Evolutionary conservation across 37 sponge, comb jelly and placozoan genomes (phyloP).

Genomic region (Haliclona indistincta): DNA sequence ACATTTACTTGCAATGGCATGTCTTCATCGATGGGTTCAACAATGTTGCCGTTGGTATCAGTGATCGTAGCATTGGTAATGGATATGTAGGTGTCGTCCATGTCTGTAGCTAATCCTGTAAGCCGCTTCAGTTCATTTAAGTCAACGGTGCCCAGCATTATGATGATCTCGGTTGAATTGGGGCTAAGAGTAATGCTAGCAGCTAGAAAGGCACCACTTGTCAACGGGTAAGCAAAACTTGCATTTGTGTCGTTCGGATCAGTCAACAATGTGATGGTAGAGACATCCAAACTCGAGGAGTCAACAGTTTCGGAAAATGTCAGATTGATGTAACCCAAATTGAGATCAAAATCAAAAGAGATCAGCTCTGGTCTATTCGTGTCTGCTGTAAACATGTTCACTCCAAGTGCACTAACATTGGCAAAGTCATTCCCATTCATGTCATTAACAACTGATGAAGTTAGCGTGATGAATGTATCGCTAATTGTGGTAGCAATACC

Average conservation of each 20-base stretch:
- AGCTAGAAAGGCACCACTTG: slow-evolving; percentile 9
- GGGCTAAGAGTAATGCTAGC: slow-evolving; percentile 39
- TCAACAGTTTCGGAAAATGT: slow-evolving; percentile 92
- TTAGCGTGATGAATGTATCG: slow-evolving; percentile 53
- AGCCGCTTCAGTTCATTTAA: slow-evolving; percentile 84
- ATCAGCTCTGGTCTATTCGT: slow-evolving; percentile 60
- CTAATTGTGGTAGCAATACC: slow-evolving; percentile 65
- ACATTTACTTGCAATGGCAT: slow-evolving; percentile 22
- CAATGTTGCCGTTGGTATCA: slow-evolving; percentile 70
- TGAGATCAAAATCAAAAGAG: slow-evolving; percentile 63
- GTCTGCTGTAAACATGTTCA: slow-evolving; percentile 53
- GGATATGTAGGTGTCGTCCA: slow-evolving; percentile 63
- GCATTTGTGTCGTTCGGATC: slow-evolving; percentile 24
- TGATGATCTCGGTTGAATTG: slow-evolving; percentile 50
- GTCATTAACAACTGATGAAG: slow-evolving; percentile 45
- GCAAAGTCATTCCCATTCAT: slow-evolving; percentile 46
- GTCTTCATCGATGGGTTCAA: slow-evolving; percentile 15
- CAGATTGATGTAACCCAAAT: slow-evolving; percentile 49
- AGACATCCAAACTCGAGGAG: slow-evolving; percentile 56
- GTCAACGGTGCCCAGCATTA: slow-evolving; percentile 60
- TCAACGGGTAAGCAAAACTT: slow-evolving; percentile 23
- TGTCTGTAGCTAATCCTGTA: slow-evolving; percentile 37
- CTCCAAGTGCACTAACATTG: slow-evolving; percentile 35
- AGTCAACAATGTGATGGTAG: slow-evolving; percentile 48
- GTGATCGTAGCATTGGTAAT: slow-evolving; percentile 53